These are phyloP conservation scores for Gryon sp. DNA, from an alignment of 1,140 invertebrate species.

Conservation along the genomic window DNA sequence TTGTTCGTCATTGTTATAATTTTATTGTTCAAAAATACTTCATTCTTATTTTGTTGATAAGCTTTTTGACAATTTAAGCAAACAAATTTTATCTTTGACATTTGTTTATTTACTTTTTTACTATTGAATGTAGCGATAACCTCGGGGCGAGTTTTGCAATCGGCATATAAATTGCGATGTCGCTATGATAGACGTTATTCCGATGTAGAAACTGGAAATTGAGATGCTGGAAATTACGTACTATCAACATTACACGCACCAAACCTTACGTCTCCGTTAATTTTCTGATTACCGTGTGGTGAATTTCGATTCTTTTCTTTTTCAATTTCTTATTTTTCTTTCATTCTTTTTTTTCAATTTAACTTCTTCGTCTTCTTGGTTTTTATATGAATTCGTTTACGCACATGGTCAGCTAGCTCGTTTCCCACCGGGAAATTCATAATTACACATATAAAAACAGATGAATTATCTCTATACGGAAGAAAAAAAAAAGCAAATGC, in stretches of 20 bases:
- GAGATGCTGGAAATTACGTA: slow-evolving; percentile 26
- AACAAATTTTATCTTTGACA: neutral
- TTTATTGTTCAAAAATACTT: too few relatives aligned
- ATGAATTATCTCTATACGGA: too few relatives aligned
- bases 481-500: too few relatives aligned
- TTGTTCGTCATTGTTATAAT: too few relatives aligned
- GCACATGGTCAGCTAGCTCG: too few relatives aligned
- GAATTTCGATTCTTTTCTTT: too few relatives aligned
- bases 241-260: neutral
- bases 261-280: neutral
- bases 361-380: neutral
- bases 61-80: too few relatives aligned
- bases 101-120: slow-evolving; percentile 6
- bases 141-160: neutral
- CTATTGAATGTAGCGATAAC: neutral
- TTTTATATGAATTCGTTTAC: neutral
- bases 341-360: neutral
- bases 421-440: neutral
- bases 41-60: too few relatives aligned
- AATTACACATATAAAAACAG: too few relatives aligned
- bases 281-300: too few relatives aligned
- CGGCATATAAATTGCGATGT: slow-evolving; percentile 1
- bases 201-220: slow-evolving; percentile 15
- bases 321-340: too few relatives aligned
- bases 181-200: neutral